Evolutionary conservation across 1,140 invertebrate species (phyloP), one percentile per base, ranked within the genome.

Genomic region (Seison nebaliae): DNA sequence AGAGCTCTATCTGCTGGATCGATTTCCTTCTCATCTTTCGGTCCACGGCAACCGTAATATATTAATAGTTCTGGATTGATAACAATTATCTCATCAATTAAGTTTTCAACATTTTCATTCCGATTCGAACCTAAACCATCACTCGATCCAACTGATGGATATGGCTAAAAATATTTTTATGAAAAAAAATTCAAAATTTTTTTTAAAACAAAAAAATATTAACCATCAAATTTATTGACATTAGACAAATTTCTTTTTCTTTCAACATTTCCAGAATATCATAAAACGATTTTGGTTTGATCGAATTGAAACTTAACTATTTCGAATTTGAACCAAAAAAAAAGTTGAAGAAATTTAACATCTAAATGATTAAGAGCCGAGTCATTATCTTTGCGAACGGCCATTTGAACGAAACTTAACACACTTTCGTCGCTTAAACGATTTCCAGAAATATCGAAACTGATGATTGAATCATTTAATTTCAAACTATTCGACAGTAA

Each of bases 1-100:
- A 54, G 28, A 16, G 50, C 48, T 22, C 51, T 51, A 12, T 47
- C 43, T 8, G 49, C 46, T 21, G 51, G 45, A 28, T 53, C 49
- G 35, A 26, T 34, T 28, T n/a, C 24, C 32, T 31, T 29, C 19
- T 16, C 36, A 12, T 11, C 24, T 5, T 21, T 32, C 36, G n/a
- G 43, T 28, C 6, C 11, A 35, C 11, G 39, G n/a, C n/a, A 32
- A 9, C 12, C 43, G 32, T 18, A 17, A 31, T n/a, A 19, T 18
- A 16, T 36, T 31, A 16, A 38, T 21, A 23, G 36, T 39, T 12
- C 38, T 36, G 20, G 43, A 26, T 36, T 43, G 17, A n/a, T 16
- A 18, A 21, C 9, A 4, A 30, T 5, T 26, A 9, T 15, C 6
- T 8, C 5, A n/a, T 9, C 14, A 9, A 26, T 9, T 26, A 9